Conservation (phyloP, 2,888 invertebrate species). For the Watsonalla binaria region DNA sequence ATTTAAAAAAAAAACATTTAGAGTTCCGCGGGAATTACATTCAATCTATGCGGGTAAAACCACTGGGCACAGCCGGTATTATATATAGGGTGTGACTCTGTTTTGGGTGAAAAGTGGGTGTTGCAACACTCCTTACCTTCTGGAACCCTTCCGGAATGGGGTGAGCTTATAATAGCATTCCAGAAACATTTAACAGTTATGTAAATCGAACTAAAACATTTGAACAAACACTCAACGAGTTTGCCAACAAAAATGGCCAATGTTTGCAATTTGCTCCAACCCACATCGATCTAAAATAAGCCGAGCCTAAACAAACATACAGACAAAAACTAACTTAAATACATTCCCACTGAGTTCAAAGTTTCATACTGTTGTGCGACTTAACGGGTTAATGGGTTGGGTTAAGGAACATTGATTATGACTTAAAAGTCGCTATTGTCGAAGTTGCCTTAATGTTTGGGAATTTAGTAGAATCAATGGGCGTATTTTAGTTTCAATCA, state of each 20-base stretch:
- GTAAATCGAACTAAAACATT: too few species aligned
- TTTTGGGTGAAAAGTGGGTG: too few species aligned
- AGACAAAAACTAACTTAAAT: slow-evolving; percentile 11
- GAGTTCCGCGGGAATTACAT: too few species aligned
- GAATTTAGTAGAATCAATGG: not conserved
- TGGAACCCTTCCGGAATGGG: too few species aligned
- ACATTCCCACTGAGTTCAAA: not conserved
- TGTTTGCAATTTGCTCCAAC: not conserved
- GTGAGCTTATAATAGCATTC: too few species aligned
- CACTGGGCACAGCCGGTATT: too few species aligned
- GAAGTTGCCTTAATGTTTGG: not conserved
- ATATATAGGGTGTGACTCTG: too few species aligned
- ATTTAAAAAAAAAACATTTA: too few species aligned
- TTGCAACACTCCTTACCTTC: too few species aligned
- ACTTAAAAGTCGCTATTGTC: not conserved
- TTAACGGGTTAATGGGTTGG: not conserved
- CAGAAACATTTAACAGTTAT: too few species aligned
- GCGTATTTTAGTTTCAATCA: not conserved
- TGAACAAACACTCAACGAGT: not conserved
- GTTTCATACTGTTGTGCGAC: not conserved
- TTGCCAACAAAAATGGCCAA: not conserved
- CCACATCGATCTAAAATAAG: slow-evolving; percentile 21
- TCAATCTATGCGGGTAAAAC: too few species aligned
- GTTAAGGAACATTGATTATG: not conserved
- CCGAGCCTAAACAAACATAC: slow-evolving; percentile 17